Evolutionary conservation across 1,140 invertebrate genomes (phyloP).

Genomic region (Lepidurus packardi): DNA sequence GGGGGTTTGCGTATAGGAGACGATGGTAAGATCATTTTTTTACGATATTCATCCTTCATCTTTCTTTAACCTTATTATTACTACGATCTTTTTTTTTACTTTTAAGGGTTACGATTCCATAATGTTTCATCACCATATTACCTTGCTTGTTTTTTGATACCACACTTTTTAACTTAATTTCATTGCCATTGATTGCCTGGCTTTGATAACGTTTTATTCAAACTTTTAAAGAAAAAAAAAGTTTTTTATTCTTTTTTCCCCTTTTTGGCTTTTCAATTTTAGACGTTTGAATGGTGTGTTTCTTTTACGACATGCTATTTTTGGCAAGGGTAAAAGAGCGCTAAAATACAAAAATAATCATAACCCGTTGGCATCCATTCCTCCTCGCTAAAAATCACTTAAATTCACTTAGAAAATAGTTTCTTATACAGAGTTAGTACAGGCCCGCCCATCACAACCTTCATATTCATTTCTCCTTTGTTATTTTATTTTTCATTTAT

Average conservation of each 20-base stretch:
- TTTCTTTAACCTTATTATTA: not conserved
- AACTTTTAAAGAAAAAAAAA: not conserved
- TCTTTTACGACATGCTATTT: not conserved
- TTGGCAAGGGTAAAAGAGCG: not conserved
- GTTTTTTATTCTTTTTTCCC: not conserved
- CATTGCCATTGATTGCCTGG: slow-evolving; percentile 1
- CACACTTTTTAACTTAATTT: not conserved
- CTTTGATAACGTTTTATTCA: not conserved
- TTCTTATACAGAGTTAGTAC: not conserved
- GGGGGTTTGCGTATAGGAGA: slow-evolving; percentile 14
- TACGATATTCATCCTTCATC: not conserved
- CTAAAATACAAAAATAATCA: not conserved
- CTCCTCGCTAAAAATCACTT: not conserved
- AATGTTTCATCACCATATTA: not conserved
- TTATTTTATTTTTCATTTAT: not conserved
- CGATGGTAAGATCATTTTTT: slow-evolving; percentile 19
- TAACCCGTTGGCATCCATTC: not conserved
- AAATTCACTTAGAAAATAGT: not conserved
- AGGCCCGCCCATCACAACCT: not conserved
- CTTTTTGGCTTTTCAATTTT: not conserved
- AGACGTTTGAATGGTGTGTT: not conserved
- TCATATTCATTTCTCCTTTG: not conserved
- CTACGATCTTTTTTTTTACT: not conserved
- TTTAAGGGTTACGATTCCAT: no score
- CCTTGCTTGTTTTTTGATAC: not conserved